Conservation (phyloP, 2,113 vertebrate genomes). For the Vulpes ferrilata region DNA sequence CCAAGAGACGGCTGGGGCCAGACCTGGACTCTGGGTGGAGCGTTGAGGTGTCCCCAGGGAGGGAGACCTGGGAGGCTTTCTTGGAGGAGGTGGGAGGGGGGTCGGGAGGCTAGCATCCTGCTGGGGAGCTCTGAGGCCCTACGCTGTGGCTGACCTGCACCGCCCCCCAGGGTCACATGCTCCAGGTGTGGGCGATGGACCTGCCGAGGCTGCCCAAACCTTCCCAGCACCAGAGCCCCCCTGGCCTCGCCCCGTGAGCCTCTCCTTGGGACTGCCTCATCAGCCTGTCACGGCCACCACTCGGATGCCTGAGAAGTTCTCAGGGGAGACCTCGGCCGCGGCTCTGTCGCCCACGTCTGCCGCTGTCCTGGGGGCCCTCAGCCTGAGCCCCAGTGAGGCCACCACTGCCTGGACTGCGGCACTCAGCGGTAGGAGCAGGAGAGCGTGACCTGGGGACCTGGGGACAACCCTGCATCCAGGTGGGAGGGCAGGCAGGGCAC, state of each 20-base stretch:
- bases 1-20: not conserved
- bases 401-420: conserved; percentile 84
- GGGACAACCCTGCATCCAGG: not conserved
- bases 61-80: not conserved
- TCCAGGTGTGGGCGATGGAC: conserved; percentile 74
- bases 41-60: not conserved
- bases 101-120: not conserved
- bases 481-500: not conserved
- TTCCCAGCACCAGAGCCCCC: conserved; percentile 55
- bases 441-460: fast-evolving
- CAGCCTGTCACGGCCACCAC: conserved; percentile 92
- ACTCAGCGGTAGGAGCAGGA: conserved; percentile 87
- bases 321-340: conserved; percentile 81
- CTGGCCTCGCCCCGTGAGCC: conserved; percentile 89
- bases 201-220: conserved; percentile 55
- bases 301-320: conserved; percentile 87
- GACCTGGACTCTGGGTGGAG: not conserved
- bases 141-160: not conserved
- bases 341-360: conserved; percentile 83
- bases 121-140: not conserved
- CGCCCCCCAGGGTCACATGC: not conserved
- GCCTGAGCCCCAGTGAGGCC: conserved; percentile 79
- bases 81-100: not conserved
- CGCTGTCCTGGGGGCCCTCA: conserved; percentile 77
- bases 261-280: conserved; percentile 91